Conservation (phyloP, 2,113 vertebrate species). For the Callorhinus ursinus region DNA sequence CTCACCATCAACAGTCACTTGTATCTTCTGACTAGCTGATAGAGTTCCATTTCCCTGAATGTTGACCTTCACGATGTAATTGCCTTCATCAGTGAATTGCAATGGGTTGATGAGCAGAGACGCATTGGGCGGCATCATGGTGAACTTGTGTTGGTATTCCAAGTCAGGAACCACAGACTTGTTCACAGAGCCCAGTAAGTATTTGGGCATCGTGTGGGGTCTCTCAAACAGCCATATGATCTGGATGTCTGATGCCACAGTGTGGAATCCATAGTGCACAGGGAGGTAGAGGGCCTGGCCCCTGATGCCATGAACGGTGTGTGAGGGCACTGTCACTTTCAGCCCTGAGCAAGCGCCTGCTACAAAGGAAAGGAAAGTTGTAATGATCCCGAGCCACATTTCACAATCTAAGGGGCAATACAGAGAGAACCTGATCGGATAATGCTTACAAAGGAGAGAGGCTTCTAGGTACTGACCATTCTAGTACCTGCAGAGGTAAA, state of each 20-base stretch:
- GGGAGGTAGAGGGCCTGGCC: slow-evolving; percentile 87
- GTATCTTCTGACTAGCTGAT: slow-evolving; percentile 87
- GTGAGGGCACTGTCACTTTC: slow-evolving; percentile 84
- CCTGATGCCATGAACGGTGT: slow-evolving; percentile 85
- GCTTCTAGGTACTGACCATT: slow-evolving; percentile 50
- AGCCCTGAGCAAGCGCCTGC: slow-evolving; percentile 85
- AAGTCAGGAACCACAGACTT: slow-evolving; percentile 86
- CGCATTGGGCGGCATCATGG: slow-evolving; percentile 86
- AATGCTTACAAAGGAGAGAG: slow-evolving; percentile 58
- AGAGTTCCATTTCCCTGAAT: slow-evolving; percentile 84
- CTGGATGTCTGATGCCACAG: slow-evolving; percentile 86
- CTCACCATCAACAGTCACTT: slow-evolving; percentile 89
- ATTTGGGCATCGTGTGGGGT: slow-evolving; percentile 82
- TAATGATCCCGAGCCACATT: slow-evolving; percentile 60
- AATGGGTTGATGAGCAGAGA: slow-evolving; percentile 87
- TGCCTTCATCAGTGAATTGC: slow-evolving; percentile 86
- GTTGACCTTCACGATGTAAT: slow-evolving; percentile 89
- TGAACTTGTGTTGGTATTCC: slow-evolving; percentile 88
- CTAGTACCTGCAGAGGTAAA: slow-evolving; percentile 58
- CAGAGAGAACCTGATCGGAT: slow-evolving; percentile 2
- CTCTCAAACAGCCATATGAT: slow-evolving; percentile 90
- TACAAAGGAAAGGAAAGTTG: slow-evolving; percentile 39
- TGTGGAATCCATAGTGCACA: slow-evolving; percentile 86
- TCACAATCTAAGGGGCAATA: not conserved
- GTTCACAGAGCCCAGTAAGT: slow-evolving; percentile 86